Base-by-base conservation (phyloP, 2,888 invertebrate species). In the Melinaea marsaeus region DNA sequence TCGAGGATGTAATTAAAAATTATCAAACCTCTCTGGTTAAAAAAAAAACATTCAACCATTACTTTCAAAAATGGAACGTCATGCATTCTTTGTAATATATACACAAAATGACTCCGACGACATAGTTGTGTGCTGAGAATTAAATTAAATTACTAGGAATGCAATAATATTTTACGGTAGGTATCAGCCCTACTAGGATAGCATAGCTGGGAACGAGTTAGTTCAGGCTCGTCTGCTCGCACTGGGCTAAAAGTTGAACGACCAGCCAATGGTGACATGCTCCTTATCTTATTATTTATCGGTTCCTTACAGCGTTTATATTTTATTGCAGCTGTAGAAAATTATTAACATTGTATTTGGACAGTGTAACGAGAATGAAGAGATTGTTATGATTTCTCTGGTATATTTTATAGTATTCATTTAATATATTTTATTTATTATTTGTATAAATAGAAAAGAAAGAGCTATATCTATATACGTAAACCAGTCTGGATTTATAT, bases 231-330 rank as follows among this genome's bases (percentile, higher is more conserved):
- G 74, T 76, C 77, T 78, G 69, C 73, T 72, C 74, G 70, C 72
- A 79, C 78, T 80, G 77, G 82, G 83, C 82, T 82, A 81, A 80
- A 81, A 81, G 81, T 77, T 79, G 78, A 77, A 75, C 71, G 79
- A 75, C 83, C 82, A 73, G 61, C 65, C 70, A 46, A 60, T 62
- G 61, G 61, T 60, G 66, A 61, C 58, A 66, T 57, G 58, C 60
- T 65, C 56, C 58, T 69, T 61, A 65, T 63, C 57, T 61, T 48
- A 57, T 61, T 59, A 66, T 58, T 57, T 61, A 61, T 67, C 56
- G 55, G 54, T 56, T 58, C 35, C 56, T 46, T 57, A 57, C 58
- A 62, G 59, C 51, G 51, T 64, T 63, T 42, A 45, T 58, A 59
- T 63, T 61, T 59, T 61, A 62, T 58, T 54, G 22, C 58, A 22